A percentile compares a stretch with the other conserved stretches of the same genome.
Conservation (phyloP, 1,140 invertebrate species). For the Hypsibius dujardini region DNA sequence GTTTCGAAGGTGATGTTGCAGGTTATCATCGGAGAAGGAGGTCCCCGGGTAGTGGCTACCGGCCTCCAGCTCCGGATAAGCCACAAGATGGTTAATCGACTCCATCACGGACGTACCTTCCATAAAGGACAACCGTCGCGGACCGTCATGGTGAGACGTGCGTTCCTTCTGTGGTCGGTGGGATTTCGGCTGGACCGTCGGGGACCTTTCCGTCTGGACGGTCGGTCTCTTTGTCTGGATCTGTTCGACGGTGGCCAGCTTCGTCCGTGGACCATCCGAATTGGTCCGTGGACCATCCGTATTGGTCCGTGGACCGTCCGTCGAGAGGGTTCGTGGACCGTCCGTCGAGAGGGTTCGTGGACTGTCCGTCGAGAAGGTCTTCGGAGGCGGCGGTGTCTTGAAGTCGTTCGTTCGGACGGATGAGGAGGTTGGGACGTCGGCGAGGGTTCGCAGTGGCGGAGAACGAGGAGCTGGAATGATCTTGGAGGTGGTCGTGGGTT, state of each 20-base stretch:
- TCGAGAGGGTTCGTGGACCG: neutral
- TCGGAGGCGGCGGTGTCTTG: neutral
- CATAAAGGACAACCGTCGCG: conserved; percentile 4
- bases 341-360: neutral
- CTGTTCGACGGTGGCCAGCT: neutral
- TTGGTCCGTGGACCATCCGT: neutral
- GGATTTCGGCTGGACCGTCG: neutral
- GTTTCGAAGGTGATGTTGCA: too few relatives aligned
- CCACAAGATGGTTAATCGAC: neutral
- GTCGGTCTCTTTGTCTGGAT: too few relatives aligned
- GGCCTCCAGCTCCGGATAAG: neutral
- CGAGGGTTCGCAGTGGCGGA: neutral
- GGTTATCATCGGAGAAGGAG: too few relatives aligned
- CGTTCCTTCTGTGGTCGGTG: neutral
- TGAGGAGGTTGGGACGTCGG: too few relatives aligned
- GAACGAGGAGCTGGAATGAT: neutral
- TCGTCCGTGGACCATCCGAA: neutral
- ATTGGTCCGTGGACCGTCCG: neutral
- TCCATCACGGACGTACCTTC: conserved; percentile 4
- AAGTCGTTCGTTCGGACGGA: too few relatives aligned
- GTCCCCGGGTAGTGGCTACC: too few relatives aligned
- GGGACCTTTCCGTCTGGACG: neutral
- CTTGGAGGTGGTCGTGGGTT: too few relatives aligned
- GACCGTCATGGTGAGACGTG: neutral
- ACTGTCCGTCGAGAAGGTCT: neutral